phyloP scores from a whole-genome alignment of 2,888 invertebrate genomes.

The Himalopsyche anomala region DNA sequence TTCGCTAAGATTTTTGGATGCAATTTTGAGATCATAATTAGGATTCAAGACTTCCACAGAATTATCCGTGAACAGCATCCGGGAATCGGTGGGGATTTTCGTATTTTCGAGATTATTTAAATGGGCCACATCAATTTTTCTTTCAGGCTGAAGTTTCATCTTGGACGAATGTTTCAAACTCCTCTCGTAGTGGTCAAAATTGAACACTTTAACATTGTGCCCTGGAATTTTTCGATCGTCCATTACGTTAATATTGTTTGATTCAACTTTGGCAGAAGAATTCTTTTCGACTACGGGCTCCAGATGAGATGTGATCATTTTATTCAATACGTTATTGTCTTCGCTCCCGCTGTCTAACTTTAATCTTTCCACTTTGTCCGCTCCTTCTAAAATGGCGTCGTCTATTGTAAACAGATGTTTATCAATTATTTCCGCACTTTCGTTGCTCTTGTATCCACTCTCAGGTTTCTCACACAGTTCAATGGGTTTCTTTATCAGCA shows the following conservation, averaged over 20 bases:
- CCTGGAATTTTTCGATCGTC: conserved; percentile 51
- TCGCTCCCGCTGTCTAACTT: conserved; percentile 2
- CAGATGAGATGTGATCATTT: not conserved
- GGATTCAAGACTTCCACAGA: conserved; percentile 55
- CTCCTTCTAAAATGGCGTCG: conserved; percentile 52
- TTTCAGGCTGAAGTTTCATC: conserved; percentile 69
- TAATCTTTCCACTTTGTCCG: not conserved
- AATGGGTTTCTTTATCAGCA: conserved; percentile 59
- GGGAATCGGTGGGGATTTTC: conserved; percentile 75
- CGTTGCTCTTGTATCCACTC: conserved; percentile 65
- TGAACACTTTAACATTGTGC: conserved; percentile 73
- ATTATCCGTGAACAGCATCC: conserved; percentile 66
- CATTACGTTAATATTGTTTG: not conserved
- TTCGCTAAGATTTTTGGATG: conserved; percentile 68
- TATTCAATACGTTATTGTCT: not conserved
- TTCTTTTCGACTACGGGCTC: conserved; percentile 29
- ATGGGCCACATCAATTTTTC: conserved; percentile 75
- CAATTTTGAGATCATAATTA: conserved; percentile 67
- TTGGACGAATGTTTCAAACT: conserved; percentile 71
- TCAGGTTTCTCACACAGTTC: conserved; percentile 64
- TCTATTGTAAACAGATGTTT: conserved; percentile 63
- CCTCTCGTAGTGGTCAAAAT: conserved; percentile 76
- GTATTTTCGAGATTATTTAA: conserved; percentile 75
- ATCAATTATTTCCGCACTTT: conserved; percentile 65
- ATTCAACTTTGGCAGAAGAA: conserved; percentile 12